phyloP scores from a whole-genome alignment of 2,797 vertebrate genomes.

The Neosilurus mollespiculum region DNA sequence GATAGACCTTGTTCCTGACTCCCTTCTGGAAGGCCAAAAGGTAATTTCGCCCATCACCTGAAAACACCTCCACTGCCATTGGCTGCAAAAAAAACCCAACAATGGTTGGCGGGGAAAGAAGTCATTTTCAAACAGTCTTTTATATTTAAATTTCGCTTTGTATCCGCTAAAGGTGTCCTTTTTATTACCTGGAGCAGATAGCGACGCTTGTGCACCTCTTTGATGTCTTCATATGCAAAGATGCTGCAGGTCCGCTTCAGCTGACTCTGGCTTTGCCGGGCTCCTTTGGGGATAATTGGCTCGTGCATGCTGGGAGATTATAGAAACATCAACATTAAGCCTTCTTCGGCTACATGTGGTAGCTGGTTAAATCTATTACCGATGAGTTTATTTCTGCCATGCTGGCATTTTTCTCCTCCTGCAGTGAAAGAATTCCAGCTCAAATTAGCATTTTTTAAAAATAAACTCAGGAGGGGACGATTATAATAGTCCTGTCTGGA shows the following conservation, averaged over 20 bases:
- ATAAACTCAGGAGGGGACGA: background rate
- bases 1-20: constrained; percentile 98
- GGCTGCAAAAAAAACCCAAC: constrained; percentile 75
- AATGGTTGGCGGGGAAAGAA: background rate
- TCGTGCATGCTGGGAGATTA: constrained; percentile 84
- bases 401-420: background rate
- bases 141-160: background rate
- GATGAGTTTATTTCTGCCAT: background rate
- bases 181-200: constrained; percentile 90
- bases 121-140: background rate
- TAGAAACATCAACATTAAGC: constrained; percentile 22
- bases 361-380: background rate
- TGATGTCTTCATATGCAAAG: constrained; percentile 97
- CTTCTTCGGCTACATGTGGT: background rate
- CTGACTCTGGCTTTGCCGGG: constrained; percentile 91
- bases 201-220: constrained; percentile 96
- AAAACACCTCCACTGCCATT: constrained; percentile 97
- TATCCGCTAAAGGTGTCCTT: background rate
- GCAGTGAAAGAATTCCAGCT: background rate
- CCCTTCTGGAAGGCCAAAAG: constrained; percentile 96
- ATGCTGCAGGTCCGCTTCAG: constrained; percentile 96
- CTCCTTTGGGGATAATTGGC: constrained; percentile 94
- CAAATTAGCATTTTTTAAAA: constrained; percentile 6
- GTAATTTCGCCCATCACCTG: constrained; percentile 95
- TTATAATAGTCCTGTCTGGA: background rate